Evolutionary conservation across 2,113 vertebrate genomes (phyloP).

Genomic region (Cariama cristata): DNA sequence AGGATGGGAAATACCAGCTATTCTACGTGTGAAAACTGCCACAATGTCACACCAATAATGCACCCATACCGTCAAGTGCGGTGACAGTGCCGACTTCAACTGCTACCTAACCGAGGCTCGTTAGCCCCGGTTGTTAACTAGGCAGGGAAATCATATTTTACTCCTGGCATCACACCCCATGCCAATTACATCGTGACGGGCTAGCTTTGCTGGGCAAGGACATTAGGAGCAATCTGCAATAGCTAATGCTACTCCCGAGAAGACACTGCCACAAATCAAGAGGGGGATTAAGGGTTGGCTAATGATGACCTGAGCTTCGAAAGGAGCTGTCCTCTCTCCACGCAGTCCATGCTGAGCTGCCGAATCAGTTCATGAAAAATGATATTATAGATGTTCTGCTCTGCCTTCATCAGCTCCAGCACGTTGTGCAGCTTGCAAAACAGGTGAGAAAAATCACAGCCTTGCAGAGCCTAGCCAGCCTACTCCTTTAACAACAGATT

Average conservation of each 20-base stretch:
- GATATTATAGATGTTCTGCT: constrained; percentile 90
- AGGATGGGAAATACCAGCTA: not conserved
- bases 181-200: not conserved
- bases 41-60: not conserved
- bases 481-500: not conserved
- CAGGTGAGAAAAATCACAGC: not conserved
- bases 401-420: constrained; percentile 81
- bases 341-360: constrained; percentile 88
- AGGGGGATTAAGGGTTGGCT: not conserved
- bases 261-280: not conserved
- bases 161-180: not conserved
- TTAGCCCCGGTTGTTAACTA: not conserved
- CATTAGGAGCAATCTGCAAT: not conserved
- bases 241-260: not conserved
- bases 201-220: not conserved
- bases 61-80: not conserved
- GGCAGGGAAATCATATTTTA: not conserved
- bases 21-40: not conserved
- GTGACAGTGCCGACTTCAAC: not conserved
- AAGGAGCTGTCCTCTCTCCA: constrained; percentile 88
- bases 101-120: not conserved
- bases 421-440: constrained; percentile 83
- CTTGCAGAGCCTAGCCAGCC: not conserved
- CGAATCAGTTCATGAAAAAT: constrained; percentile 91
- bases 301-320: constrained; percentile 86